A percentile compares a stretch with the other conserved stretches of the same genome.
Evolutionary conservation across 2,888 invertebrate species (phyloP).

Genomic region (Archips crataeganus): DNA sequence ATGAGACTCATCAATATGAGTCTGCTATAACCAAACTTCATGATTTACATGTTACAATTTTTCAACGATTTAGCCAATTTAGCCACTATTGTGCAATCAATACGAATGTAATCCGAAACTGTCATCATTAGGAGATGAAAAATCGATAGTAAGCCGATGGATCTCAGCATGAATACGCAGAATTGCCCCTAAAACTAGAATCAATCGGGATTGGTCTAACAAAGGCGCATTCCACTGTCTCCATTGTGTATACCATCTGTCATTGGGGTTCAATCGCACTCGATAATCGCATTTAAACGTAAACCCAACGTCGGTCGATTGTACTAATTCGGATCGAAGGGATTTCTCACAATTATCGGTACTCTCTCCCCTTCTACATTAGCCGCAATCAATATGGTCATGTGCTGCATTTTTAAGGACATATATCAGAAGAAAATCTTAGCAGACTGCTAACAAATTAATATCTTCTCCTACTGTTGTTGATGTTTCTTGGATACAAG

Average conservation of each 20-base stretch:
- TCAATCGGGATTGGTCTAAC: conserved; percentile 71
- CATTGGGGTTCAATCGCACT: conserved; percentile 73
- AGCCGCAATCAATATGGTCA: neutral
- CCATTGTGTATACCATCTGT: conserved; percentile 79
- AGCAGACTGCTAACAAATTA: neutral
- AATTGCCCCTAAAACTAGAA: conserved; percentile 72
- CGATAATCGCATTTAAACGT: conserved; percentile 72
- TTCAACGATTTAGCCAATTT: conserved; percentile 50
- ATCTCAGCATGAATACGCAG: conserved; percentile 70
- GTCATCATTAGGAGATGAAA: conserved; percentile 65
- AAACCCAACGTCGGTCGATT: conserved; percentile 61
- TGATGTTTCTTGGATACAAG: neutral
- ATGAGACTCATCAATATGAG: no score
- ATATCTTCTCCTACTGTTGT: neutral
- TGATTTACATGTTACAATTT: conserved; percentile 34
- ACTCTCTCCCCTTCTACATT: conserved; percentile 25
- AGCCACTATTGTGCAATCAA: conserved; percentile 49
- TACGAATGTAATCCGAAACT: conserved; percentile 55
- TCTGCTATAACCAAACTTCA: conserved; percentile 33
- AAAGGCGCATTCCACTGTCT: conserved; percentile 62
- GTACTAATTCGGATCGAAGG: conserved; percentile 61
- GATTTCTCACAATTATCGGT: conserved; percentile 23
- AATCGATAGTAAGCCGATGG: conserved; percentile 55
- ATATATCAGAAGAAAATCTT: neutral
- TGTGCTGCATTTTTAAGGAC: neutral